Evolutionary conservation across 2,113 vertebrate species (phyloP), one percentile per base, ranked within the genome.

Genomic region (Eidolon helvum): DNA sequence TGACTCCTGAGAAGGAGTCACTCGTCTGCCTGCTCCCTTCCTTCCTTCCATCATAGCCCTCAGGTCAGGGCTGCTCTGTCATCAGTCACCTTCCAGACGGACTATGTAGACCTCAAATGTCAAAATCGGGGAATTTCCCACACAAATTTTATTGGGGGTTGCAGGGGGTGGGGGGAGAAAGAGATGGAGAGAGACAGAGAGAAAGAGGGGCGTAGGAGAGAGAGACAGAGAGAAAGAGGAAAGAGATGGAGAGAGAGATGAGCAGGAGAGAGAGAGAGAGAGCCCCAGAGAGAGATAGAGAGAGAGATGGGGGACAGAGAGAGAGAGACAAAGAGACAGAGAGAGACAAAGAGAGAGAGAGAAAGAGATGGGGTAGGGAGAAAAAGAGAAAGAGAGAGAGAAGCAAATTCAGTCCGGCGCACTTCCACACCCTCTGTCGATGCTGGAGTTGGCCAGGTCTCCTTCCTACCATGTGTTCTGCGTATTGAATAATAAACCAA

Each of bases 31-130:
- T 3, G 3, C 30, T n/a, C 22, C 50, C 61, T 22, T 33, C 7
- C 75, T 38, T 19, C 53, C 21, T 48, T 77, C 66, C 5, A 50
- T 74, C 83, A 1, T 63, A 1, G 0, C 22, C 68, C 9, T 33
- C 0, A 59, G 57, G 48, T 75, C 69, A 30, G 3, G 43, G 24
- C 84, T 4, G 4, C 3, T 1, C 30, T 12, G 2, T 53, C 82
- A 38, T 85, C n/a, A 24, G 48, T 92, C 53, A 95, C 91, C 91
- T 87, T 86, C 40, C 65, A 43, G 96, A 78, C 69, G 71, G 59
- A 59, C 57, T 9, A 22, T 28, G 2, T 5, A 63, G 87, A 83
- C 28, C 55, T 55, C 59, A 87, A 40, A 38, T 11, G 45, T 91
- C 71, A 65, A 45, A 68, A 75, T 35, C 85, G 55, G 71, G 69